Conservation (phyloP, 1,140 invertebrate genomes). For the Anastrepha ludens region DNA sequence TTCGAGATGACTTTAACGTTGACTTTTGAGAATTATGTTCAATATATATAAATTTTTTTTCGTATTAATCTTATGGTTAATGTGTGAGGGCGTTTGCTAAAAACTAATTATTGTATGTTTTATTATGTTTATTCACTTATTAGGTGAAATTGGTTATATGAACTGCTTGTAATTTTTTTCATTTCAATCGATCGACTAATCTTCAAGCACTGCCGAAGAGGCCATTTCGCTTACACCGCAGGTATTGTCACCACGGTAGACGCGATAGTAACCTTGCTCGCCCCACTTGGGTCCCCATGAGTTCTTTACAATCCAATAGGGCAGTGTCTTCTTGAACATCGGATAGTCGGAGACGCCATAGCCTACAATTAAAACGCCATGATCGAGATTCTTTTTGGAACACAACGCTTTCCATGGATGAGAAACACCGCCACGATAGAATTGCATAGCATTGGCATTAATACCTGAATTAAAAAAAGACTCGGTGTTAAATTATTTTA, state of each 20-base stretch:
- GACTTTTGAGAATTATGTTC: conserved; percentile 8
- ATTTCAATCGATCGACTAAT: conserved; percentile 27
- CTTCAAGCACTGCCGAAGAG: conserved; percentile 84
- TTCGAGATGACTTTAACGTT: neutral
- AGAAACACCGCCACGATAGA: conserved; percentile 97
- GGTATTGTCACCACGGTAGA: conserved; percentile 95
- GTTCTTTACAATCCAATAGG: conserved; percentile 96
- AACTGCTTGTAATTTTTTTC: conserved; percentile 8
- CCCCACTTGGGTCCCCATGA: conserved; percentile 91
- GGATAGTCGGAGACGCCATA: conserved; percentile 89
- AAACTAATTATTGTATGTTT: conserved; percentile 39
- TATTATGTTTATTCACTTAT: neutral
- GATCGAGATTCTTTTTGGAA: conserved; percentile 86
- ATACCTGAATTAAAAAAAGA: conserved; percentile 77
- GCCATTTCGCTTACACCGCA: conserved; percentile 96
- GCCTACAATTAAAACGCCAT: conserved; percentile 95
- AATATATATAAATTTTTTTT: neutral
- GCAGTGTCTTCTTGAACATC: conserved; percentile 86
- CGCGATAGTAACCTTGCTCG: conserved; percentile 94
- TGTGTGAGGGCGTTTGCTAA: conserved; percentile 28
- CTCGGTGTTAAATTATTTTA: too few relatives aligned
- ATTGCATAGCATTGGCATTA: conserved; percentile 99
- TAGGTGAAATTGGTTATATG: conserved; percentile 12
- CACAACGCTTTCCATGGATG: conserved; percentile 95
- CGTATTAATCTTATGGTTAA: neutral